Conservation (phyloP, 2,888 invertebrate species). For the Drosophila merina region DNA sequence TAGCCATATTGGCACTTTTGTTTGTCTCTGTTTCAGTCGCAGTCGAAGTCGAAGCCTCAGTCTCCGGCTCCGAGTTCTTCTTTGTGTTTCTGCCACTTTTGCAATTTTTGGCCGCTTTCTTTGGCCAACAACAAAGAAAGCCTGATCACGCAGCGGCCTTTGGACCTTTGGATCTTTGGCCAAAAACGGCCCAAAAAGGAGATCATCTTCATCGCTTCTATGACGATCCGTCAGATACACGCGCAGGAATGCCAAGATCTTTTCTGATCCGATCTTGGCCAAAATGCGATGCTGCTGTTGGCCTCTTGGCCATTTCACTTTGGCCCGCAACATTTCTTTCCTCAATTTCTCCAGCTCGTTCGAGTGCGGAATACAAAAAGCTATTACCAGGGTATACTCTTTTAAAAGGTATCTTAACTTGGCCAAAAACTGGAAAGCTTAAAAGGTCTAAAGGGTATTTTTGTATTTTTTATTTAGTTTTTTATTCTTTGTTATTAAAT, state of each 20-base stretch:
- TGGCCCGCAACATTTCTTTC: conserved; percentile 57
- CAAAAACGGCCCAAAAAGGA: neutral
- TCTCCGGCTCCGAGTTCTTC: neutral
- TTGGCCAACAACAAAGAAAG: conserved; percentile 13
- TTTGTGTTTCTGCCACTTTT: neutral
- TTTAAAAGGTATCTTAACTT: conserved; percentile 17
- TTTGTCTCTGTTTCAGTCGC: neutral
- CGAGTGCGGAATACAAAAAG: conserved; percentile 44
- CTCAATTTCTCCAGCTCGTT: conserved; percentile 65
- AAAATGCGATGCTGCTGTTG: conserved; percentile 16
- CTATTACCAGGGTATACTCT: conserved; percentile 23
- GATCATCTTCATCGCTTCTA: neutral
- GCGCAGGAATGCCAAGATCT: neutral
- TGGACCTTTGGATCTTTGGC: conserved; percentile 12
- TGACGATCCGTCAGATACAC: conserved; percentile 15
- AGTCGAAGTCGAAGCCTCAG: neutral
- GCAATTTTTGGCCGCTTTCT: conserved; percentile 27
- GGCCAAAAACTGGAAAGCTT: neutral
- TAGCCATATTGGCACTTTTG: conserved; percentile 19
- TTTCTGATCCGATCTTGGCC: conserved; percentile 1
- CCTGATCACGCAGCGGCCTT: conserved; percentile 29
- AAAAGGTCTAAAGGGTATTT: neutral
- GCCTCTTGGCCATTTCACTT: conserved; percentile 45
- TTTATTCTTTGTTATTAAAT: neutral
- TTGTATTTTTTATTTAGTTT: neutral